Conservation (phyloP, 1,140 invertebrate genomes). For the Cotesia chilonis region DNA sequence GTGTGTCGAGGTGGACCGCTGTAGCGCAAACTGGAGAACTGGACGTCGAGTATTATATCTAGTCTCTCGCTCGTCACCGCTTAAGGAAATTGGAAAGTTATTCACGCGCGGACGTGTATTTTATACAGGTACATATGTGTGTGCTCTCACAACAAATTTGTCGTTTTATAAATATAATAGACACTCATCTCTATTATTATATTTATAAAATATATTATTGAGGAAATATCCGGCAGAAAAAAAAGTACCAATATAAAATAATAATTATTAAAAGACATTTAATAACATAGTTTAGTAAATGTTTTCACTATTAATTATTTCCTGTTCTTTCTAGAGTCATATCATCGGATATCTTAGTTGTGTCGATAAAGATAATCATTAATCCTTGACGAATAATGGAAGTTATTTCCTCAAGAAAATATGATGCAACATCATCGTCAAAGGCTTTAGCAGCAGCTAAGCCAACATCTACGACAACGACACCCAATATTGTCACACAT, state of each 20-base stretch:
- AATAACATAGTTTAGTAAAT: too few species aligned
- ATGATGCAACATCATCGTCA: slow-evolving; percentile 49
- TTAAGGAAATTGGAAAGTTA: slow-evolving; percentile 43
- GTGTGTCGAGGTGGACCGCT: neutral
- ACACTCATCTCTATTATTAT: too few species aligned
- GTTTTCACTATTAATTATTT: too few species aligned
- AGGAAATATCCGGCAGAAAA: too few species aligned
- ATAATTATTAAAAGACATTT: too few species aligned
- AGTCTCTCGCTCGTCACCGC: slow-evolving; percentile 18
- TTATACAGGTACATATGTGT: neutral
- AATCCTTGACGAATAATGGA: slow-evolving; percentile 55
- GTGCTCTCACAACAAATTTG: too few species aligned
- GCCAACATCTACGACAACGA: slow-evolving; percentile 42
- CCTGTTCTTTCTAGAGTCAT: neutral
- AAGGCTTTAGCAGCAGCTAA: too few species aligned
- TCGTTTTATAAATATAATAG: too few species aligned
- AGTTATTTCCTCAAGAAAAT: slow-evolving; percentile 61
- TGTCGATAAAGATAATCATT: slow-evolving; percentile 12
- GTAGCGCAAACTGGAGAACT: slow-evolving; percentile 19
- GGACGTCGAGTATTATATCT: slow-evolving; percentile 17
- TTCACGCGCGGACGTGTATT: slow-evolving; percentile 19
- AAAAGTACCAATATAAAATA: too few species aligned
- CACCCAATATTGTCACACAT: slow-evolving; percentile 36
- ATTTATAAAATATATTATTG: too few species aligned
- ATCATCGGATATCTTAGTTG: neutral